These are phyloP conservation scores for Ailurus styani DNA, from an alignment of 2,113 vertebrate species.

Conservation along the genomic window DNA sequence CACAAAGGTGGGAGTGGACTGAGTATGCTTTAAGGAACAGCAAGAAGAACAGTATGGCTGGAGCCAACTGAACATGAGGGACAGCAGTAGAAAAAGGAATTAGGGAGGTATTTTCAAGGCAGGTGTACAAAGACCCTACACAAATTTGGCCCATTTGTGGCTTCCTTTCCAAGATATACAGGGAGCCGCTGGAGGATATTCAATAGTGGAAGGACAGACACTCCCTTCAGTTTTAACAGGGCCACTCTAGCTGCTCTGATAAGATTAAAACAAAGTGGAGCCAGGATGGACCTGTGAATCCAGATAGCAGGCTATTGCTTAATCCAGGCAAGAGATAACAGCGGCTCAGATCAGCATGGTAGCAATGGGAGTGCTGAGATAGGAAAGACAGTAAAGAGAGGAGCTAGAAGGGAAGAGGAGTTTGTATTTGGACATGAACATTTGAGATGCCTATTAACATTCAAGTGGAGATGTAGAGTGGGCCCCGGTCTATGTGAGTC, in stretches of 20 bases:
- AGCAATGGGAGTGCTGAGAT: neutral
- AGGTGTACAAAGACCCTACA: neutral
- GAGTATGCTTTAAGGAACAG: neutral
- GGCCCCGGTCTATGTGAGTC: neutral
- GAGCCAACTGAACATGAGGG: rapidly evolving
- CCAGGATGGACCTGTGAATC: neutral
- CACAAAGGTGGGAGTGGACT: neutral
- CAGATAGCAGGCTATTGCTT: neutral
- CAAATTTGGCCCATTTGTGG: neutral
- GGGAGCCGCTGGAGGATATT: neutral
- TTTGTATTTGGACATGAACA: neutral
- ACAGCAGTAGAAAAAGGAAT: neutral
- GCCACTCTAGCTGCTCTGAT: neutral
- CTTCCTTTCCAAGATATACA: neutral
- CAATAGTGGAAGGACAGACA: neutral
- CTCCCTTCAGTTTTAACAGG: neutral
- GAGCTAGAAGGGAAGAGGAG: neutral
- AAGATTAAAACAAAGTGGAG: neutral
- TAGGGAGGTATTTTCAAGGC: no score
- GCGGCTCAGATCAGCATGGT: neutral
- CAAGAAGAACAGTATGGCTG: neutral
- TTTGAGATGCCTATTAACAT: neutral
- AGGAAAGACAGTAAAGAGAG: neutral
- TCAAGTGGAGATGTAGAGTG: neutral
- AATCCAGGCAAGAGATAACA: neutral